Evolutionary conservation across 2,113 vertebrate genomes (phyloP).

Genomic region (Laticauda laticaudata): DNA sequence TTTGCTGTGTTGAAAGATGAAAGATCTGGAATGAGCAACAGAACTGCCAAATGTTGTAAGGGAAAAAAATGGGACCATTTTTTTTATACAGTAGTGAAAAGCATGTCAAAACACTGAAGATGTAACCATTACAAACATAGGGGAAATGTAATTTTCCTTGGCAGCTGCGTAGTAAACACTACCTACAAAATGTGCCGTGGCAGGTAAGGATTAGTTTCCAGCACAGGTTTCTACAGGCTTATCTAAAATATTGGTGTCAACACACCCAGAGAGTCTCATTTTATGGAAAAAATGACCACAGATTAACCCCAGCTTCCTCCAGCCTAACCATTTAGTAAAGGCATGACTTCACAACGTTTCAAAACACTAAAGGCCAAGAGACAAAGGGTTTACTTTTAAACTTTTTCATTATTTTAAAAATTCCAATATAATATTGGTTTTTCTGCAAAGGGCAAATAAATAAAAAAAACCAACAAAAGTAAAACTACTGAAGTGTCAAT

Average conservation of each 20-base stretch:
- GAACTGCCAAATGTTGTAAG: background rate
- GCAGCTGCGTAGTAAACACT: background rate
- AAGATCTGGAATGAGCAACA: background rate
- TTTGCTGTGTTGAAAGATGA: background rate
- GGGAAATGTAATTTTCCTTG: background rate
- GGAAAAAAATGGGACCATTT: background rate
- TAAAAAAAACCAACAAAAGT: background rate
- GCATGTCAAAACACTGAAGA: background rate
- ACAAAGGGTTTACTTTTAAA: background rate
- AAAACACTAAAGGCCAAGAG: background rate
- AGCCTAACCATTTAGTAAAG: background rate
- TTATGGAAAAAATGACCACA: background rate
- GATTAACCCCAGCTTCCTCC: background rate
- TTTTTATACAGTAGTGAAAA: background rate
- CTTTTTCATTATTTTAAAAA: background rate
- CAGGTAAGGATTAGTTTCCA: background rate
- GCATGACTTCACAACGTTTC: background rate
- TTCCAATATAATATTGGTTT: background rate
- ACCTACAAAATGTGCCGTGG: background rate
- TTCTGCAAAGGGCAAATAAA: background rate
- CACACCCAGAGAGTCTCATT: background rate
- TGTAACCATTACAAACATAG: background rate
- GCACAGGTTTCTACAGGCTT: background rate
- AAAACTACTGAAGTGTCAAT: background rate
- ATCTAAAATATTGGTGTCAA: no score